Evolutionary conservation across 2,113 vertebrate genomes (phyloP).

Genomic region (Larimichthys polyactis): DNA sequence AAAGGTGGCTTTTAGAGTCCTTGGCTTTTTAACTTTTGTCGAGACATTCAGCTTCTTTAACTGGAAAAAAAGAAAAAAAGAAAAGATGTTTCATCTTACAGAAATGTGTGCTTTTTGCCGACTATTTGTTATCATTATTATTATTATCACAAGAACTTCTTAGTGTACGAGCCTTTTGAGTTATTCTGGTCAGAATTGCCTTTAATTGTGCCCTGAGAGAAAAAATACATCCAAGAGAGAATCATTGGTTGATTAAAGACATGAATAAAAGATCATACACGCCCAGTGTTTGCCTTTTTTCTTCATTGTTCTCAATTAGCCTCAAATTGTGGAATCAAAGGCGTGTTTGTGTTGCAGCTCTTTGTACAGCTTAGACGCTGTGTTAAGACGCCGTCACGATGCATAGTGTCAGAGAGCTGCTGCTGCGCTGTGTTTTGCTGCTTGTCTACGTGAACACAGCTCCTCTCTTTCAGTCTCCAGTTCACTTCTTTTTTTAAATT

Average conservation of each 20-base stretch:
- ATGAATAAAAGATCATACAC: constrained; percentile 79
- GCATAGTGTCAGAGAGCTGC: neutral
- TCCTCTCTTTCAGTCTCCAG: constrained; percentile 21
- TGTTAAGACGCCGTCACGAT: constrained; percentile 15
- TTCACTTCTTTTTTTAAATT: constrained; percentile 42
- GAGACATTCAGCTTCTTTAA: neutral
- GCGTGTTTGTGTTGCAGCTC: constrained; percentile 47
- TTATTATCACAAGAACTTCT: constrained; percentile 53
- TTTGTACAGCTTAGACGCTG: constrained; percentile 59
- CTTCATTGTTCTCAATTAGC: constrained; percentile 81
- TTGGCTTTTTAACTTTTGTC: neutral
- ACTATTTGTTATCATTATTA: constrained; percentile 46
- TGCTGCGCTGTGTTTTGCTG: constrained; percentile 19
- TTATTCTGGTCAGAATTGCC: constrained; percentile 49
- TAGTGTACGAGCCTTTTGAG: constrained; percentile 52
- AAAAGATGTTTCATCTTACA: neutral
- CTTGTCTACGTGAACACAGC: neutral
- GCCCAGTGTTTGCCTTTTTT: constrained; percentile 61
- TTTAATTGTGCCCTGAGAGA: constrained; percentile 75
- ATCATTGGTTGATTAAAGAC: constrained; percentile 69
- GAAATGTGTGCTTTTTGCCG: constrained; percentile 42
- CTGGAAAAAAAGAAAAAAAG: neutral
- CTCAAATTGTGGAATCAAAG: constrained; percentile 80
- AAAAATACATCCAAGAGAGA: constrained; percentile 61
- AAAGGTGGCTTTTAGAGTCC: constrained; percentile 19